Base-by-base conservation (phyloP, 2,888 invertebrate species). In the Apotomis betuletana region DNA sequence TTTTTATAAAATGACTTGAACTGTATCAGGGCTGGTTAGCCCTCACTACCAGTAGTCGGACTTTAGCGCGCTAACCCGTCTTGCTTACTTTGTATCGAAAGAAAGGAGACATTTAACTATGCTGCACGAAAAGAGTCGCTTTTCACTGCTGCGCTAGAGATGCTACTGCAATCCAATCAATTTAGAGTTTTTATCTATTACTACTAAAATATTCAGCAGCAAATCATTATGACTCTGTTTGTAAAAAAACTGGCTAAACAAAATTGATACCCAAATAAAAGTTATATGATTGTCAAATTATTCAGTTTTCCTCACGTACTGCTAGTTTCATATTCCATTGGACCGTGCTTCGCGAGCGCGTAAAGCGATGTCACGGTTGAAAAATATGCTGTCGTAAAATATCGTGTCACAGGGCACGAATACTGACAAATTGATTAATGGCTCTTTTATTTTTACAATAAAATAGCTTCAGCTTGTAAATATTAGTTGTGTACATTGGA, bases 401-500 rank as follows among this genome's bases (percentile, higher is more conserved):
- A 65, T 65, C 65, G 65, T 65, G 65, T 65, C 65, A 65, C 55
- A 57, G 55, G 65, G 55, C 65, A 57, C 44, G 55, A 55, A 65
- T 65, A 65, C 65, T 65, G 65, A 65, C 65, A 65, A 65, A 65
- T 65, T 65, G 65, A 65, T 65, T 65, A 57, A 65, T 65, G 46
- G 59, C 6, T 41, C 13, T 27, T 58, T 59, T 69, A 60, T 52
- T 54, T 60, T 68, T 69, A 61, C 54, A 41, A 61, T 69, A 15
- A 13, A 69, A 60, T 9, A 54, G 52, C 52, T 52, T 36, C 58
- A 12, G 67, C 46, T 57, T 36, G 65, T 57, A 57, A 65, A 65
- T 46, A 65, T 65, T 65, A 44, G 46, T 55, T 46, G 46, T 38
- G 65, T 36, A 57, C 55, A 65, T 46, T 46, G 44, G 44, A 49